Conservation (phyloP, 1,140 invertebrate species). For the Eubasilissa regina region DNA sequence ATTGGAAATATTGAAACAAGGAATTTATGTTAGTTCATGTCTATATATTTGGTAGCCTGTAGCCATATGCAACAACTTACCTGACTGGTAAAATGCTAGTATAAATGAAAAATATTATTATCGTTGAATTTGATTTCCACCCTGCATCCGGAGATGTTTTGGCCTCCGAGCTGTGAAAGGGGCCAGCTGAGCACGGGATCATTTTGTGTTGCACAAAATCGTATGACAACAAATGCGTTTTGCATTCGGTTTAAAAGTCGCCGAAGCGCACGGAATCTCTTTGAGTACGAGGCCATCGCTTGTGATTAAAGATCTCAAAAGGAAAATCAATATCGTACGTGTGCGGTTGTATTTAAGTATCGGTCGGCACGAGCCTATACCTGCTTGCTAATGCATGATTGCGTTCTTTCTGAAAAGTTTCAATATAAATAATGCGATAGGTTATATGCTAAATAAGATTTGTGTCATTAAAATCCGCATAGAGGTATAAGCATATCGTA, state of each 20-base stretch:
- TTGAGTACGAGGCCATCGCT: slow-evolving; percentile 33
- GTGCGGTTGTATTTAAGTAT: no score
- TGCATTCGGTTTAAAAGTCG: slow-evolving; percentile 43
- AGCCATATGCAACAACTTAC: no score
- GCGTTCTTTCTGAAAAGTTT: background rate
- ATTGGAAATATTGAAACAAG: no score
- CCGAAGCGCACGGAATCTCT: slow-evolving; percentile 40
- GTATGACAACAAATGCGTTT: slow-evolving; percentile 42
- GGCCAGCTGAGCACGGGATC: slow-evolving; percentile 21
- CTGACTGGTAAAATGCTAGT: no score
- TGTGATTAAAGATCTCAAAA: background rate
- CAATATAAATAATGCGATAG: background rate
- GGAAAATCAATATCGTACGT: background rate
- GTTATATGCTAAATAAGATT: no score
- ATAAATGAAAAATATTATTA: background rate
- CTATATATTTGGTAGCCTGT: no score
- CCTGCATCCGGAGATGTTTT: background rate
- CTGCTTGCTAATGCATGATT: background rate
- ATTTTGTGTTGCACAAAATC: slow-evolving; percentile 45
- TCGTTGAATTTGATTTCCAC: background rate
- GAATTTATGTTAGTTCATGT: no score
- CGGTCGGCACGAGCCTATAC: background rate
- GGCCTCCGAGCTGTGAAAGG: slow-evolving; percentile 17
- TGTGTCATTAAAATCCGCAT: no score
- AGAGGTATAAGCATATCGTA: no score